A percentile compares a stretch with the other conserved stretches of the same genome.
These are phyloP conservation scores for Hiodon alosoides DNA, from an alignment of 2,113 vertebrate genomes.

Conservation along the genomic window DNA sequence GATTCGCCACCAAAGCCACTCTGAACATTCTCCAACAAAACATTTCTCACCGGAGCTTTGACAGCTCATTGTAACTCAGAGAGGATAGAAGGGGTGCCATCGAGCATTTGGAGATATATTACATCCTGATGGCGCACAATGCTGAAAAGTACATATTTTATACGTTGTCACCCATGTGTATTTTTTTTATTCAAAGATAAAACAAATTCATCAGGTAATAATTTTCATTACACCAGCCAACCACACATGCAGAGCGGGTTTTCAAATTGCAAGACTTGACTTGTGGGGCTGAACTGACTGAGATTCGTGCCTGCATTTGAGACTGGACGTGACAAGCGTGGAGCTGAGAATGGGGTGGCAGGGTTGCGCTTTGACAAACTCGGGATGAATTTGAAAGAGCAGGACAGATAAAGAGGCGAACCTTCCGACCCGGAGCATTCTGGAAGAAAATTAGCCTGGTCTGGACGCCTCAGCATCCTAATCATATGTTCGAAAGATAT, in stretches of 20 bases:
- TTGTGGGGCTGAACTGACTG: not conserved
- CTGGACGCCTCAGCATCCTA: too few relatives aligned
- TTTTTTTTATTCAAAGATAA: not conserved
- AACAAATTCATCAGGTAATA: not conserved
- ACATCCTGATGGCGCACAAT: not conserved
- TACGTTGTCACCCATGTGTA: not conserved
- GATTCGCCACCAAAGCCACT: too few relatives aligned
- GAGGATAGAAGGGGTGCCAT: too few relatives aligned
- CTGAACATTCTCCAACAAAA: too few relatives aligned
- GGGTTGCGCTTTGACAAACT: not conserved
- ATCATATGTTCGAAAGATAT: too few relatives aligned
- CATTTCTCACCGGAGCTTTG: too few relatives aligned
- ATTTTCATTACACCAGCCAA: not conserved
- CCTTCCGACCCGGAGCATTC: too few relatives aligned
- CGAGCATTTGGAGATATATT: too few relatives aligned
- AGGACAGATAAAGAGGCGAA: too few relatives aligned
- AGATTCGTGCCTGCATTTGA: not conserved
- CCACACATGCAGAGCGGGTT: not conserved
- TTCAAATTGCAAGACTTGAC: not conserved
- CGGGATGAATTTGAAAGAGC: too few relatives aligned
- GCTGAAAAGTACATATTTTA: not conserved
- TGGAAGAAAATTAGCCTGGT: too few relatives aligned
- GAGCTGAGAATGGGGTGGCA: not conserved
- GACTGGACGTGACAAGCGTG: not conserved
- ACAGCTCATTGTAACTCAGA: too few relatives aligned